Percentiles rank a stretch among this genome's conserved stretches.
phyloP scores from a whole-genome alignment of 92 coral and sea anemone genomes.

The Epizoanthus scotinus region DNA sequence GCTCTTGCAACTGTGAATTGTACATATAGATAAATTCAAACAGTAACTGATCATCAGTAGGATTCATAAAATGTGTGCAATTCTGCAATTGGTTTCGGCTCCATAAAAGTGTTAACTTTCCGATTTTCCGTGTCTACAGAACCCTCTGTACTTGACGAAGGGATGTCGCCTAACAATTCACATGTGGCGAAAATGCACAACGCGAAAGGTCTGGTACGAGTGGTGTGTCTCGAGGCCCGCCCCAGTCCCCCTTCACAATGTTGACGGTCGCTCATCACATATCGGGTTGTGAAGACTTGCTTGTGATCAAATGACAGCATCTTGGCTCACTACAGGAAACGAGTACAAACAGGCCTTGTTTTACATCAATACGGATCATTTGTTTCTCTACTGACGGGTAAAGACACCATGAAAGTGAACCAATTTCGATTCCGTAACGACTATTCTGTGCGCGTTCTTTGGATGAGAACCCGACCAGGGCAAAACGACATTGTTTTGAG shows the following conservation, averaged over 20 bases:
- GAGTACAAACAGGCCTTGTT: not conserved
- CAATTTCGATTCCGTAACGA: too few relatives aligned
- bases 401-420: too few relatives aligned
- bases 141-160: slow-evolving; percentile 79
- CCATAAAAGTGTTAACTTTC: not conserved
- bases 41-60: too few relatives aligned
- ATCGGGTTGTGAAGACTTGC: slow-evolving; percentile 68
- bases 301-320: not conserved
- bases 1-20: too few relatives aligned
- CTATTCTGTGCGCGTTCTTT: too few relatives aligned
- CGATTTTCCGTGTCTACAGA: slow-evolving; percentile 44
- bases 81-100: too few relatives aligned
- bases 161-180: slow-evolving; percentile 74
- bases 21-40: too few relatives aligned
- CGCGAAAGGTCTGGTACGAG: slow-evolving; percentile 97
- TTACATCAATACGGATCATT: too few relatives aligned
- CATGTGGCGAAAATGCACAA: slow-evolving; percentile 91
- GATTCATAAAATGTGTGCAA: too few relatives aligned
- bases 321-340: not conserved
- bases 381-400: too few relatives aligned
- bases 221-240: slow-evolving; percentile 96
- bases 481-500: too few relatives aligned
- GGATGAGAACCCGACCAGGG: too few relatives aligned
- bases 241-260: slow-evolving; percentile 94
- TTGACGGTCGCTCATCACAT: slow-evolving; percentile 89